Percentiles rank a stretch among this genome's conserved stretches.
These are phyloP conservation scores for Ormyrus nitidulus DNA, from an alignment of 2,888 invertebrate species.

Conservation along the genomic window DNA sequence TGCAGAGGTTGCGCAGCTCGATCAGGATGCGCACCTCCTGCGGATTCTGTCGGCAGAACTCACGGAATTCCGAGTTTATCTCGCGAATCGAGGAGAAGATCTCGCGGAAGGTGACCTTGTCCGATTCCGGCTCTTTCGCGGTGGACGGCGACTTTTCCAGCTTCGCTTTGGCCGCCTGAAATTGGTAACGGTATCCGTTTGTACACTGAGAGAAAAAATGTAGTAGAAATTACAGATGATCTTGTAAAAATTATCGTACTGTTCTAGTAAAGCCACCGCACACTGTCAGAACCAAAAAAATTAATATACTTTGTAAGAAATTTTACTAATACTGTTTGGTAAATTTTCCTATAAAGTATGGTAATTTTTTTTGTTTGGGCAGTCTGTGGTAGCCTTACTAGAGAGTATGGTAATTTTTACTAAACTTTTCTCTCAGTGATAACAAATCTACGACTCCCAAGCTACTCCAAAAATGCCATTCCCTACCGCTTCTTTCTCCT, in stretches of 20 bases:
- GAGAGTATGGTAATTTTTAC: too few species aligned
- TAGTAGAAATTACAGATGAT: too few species aligned
- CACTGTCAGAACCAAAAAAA: too few species aligned
- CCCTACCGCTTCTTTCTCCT: constrained; percentile 57
- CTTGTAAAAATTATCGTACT: too few species aligned
- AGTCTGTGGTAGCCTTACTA: too few species aligned
- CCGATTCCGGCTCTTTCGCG: not conserved
- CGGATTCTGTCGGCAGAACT: constrained; percentile 77
- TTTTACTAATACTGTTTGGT: too few species aligned
- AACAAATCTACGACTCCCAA: not conserved
- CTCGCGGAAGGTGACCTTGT: constrained; percentile 63
- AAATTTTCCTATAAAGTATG: too few species aligned
- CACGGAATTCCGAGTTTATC: constrained; percentile 76
- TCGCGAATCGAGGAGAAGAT: constrained; percentile 64
- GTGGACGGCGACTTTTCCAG: constrained; percentile 4
- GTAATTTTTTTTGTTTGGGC: too few species aligned
- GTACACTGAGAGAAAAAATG: not conserved
- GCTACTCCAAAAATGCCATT: not conserved
- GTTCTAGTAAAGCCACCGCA: too few species aligned
- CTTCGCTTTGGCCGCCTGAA: constrained; percentile 35
- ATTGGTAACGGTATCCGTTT: not conserved
- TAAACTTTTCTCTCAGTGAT: too few species aligned
- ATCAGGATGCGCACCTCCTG: constrained; percentile 78
- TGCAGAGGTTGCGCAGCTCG: constrained; percentile 81
- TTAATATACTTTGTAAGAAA: too few species aligned